Conservation (phyloP, 2,888 invertebrate species). For the Sphaerophoria taeniata region DNA sequence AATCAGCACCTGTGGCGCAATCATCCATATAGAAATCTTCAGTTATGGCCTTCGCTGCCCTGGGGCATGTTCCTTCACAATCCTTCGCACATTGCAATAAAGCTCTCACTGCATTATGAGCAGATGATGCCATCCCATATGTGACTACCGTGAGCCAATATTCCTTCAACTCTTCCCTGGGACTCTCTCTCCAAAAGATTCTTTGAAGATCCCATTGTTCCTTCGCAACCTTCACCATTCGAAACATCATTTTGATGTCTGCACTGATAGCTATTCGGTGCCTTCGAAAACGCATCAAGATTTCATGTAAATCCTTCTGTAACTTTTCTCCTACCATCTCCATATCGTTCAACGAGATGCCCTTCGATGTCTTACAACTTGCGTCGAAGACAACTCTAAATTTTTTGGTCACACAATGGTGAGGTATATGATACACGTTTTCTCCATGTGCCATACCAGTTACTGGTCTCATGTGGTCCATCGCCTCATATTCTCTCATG, state of each 20-base stretch:
- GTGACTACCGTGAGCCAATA: constrained; percentile 7
- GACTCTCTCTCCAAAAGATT: constrained; percentile 11
- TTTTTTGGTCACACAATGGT: constrained; percentile 12
- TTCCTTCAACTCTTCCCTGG: no score
- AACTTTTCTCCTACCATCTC: no score
- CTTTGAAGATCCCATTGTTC: not conserved
- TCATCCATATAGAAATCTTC: not conserved
- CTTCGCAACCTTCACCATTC: not conserved
- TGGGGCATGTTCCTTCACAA: not conserved
- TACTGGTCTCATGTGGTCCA: constrained; percentile 26
- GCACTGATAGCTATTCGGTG: not conserved
- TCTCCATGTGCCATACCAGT: not conserved
- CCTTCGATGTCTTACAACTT: constrained; percentile 3
- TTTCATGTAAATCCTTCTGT: not conserved
- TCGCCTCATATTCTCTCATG: constrained; percentile 11
- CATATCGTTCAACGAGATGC: not conserved
- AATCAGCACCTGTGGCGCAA: not conserved
- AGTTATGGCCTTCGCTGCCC: not conserved
- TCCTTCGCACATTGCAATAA: constrained; percentile 8
- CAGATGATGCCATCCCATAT: not conserved
- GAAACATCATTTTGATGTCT: constrained; percentile 12
- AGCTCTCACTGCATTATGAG: not conserved
- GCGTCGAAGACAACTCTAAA: not conserved
- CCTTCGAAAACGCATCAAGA: not conserved
- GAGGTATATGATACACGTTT: constrained; percentile 43